phyloP scores from a whole-genome alignment of 92 coral and sea anemone genomes.

The Blastomussa wellsi region DNA sequence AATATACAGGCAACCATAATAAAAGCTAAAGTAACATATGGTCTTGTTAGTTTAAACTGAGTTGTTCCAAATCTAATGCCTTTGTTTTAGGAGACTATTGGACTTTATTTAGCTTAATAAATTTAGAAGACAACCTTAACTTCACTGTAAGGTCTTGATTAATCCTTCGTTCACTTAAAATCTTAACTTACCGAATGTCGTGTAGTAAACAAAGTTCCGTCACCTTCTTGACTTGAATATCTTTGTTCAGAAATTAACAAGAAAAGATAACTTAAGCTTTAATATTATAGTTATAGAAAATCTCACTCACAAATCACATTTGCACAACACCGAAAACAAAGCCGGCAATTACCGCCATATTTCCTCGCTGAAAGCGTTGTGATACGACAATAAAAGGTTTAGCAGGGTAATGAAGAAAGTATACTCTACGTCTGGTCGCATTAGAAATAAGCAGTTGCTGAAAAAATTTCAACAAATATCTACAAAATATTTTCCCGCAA shows the following conservation, averaged over 20 bases:
- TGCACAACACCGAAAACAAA: neutral
- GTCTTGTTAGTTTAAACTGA: neutral
- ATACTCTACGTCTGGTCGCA: neutral
- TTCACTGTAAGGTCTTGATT: slow-evolving; percentile 17
- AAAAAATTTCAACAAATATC: neutral
- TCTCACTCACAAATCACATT: neutral
- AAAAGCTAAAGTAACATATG: neutral
- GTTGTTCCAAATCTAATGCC: neutral
- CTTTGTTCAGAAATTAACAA: neutral
- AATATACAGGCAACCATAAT: neutral
- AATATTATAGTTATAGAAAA: neutral
- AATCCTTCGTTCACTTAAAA: neutral
- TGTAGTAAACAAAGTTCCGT: slow-evolving; percentile 40
- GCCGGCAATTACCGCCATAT: slow-evolving; percentile 57
- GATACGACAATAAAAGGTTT: neutral
- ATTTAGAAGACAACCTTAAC: neutral
- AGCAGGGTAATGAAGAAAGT: neutral
- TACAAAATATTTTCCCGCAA: neutral
- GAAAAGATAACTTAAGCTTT: neutral
- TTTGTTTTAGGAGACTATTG: too few species aligned
- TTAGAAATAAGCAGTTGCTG: neutral
- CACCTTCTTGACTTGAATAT: slow-evolving; percentile 38
- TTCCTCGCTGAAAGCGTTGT: slow-evolving; percentile 23
- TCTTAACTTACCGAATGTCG: slow-evolving; percentile 2
- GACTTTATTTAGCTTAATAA: too few species aligned